Percentiles rank a stretch among this genome's conserved stretches.
Evolutionary conservation across 2,113 vertebrate genomes (phyloP).

Genomic region (Pardalotus punctatus): DNA sequence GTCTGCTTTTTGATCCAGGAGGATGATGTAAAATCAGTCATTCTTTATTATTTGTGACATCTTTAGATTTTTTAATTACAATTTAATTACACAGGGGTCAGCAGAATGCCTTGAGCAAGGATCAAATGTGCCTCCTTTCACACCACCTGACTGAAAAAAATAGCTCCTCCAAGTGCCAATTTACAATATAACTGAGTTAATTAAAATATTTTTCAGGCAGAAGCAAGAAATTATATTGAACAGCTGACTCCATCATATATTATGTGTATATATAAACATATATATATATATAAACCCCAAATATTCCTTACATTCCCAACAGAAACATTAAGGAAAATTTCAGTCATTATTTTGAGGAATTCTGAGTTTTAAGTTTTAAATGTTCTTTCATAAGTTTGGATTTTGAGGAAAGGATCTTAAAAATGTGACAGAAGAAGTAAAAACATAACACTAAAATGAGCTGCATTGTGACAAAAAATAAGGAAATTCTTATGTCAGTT

Average conservation of each 20-base stretch:
- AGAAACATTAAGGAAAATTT: neutral
- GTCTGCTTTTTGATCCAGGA: slow-evolving; percentile 79
- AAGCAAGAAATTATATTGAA: neutral
- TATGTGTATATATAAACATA: neutral
- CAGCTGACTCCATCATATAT: neutral
- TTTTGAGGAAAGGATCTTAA: neutral
- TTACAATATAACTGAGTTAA: neutral
- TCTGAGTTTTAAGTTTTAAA: neutral
- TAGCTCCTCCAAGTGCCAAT: neutral
- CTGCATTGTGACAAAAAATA: neutral
- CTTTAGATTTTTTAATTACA: neutral
- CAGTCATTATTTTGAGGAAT: neutral
- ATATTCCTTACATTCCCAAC: neutral
- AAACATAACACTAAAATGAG: neutral
- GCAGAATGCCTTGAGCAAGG: slow-evolving; percentile 76
- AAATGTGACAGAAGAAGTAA: neutral
- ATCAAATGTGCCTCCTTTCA: slow-evolving; percentile 87
- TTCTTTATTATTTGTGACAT: neutral
- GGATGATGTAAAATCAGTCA: slow-evolving; percentile 72
- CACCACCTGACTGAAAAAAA: slow-evolving; percentile 70
- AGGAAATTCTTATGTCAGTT: neutral
- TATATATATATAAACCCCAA: neutral
- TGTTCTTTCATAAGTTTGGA: neutral
- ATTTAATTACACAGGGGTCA: slow-evolving; percentile 66
- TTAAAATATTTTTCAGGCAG: neutral